Conservation (phyloP, 2,888 invertebrate genomes). For the Ormyrus nitidulus region DNA sequence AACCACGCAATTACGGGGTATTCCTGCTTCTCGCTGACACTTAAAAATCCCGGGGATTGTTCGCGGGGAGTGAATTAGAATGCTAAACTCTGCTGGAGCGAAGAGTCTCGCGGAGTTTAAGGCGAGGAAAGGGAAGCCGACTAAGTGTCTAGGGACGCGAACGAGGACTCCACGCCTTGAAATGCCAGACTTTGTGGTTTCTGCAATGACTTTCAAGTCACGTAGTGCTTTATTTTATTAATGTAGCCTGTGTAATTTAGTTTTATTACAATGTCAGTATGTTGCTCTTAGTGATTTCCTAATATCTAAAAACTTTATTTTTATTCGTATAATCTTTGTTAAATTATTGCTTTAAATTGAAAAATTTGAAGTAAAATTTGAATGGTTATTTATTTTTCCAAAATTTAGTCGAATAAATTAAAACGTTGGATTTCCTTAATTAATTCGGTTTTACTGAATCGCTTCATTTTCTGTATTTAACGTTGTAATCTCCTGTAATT, state of each 20-base stretch:
- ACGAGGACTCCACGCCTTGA: conserved; percentile 8
- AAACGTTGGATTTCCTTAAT: too few relatives aligned
- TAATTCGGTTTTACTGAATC: too few relatives aligned
- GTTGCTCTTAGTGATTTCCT: not conserved
- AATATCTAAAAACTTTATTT: not conserved
- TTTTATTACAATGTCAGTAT: too few relatives aligned
- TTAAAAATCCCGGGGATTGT: conserved; percentile 7
- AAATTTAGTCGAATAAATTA: too few relatives aligned
- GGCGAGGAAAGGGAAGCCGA: not conserved
- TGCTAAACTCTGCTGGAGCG: not conserved
- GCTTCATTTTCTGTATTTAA: too few relatives aligned
- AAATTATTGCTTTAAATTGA: too few relatives aligned
- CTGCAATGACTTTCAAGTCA: conserved; percentile 7
- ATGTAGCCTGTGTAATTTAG: not conserved
- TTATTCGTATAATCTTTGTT: too few relatives aligned
- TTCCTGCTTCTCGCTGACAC: not conserved
- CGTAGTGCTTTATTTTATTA: conserved; percentile 11
- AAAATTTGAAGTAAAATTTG: too few relatives aligned
- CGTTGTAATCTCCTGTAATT: not conserved
- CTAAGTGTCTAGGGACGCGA: conserved; percentile 8
- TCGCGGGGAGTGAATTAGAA: not conserved
- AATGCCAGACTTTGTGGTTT: not conserved
- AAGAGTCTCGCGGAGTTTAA: conserved; percentile 3
- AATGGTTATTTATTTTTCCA: too few relatives aligned
- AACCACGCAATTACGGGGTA: not conserved